Percentiles rank a stretch among this genome's conserved stretches.
phyloP scores from a whole-genome alignment of 2,888 invertebrate species.

The Eupelmus urozonus region DNA sequence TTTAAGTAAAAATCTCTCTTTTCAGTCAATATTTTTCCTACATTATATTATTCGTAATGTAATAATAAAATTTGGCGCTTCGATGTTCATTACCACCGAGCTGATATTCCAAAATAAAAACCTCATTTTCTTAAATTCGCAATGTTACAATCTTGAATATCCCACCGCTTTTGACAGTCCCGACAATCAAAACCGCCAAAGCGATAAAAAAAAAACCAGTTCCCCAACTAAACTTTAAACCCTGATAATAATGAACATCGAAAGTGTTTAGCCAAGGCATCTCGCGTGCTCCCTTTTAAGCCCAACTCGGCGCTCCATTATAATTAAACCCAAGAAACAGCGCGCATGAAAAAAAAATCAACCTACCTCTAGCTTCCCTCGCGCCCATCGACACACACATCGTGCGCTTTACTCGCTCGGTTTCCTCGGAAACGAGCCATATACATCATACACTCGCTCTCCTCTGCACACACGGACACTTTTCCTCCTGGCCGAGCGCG shows the following conservation, averaged over 20 bases:
- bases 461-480: background rate
- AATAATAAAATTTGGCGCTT: no score
- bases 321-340: background rate
- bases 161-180: no score
- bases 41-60: no score
- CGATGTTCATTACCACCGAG: no score
- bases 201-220: conserved; percentile 1
- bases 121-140: no score
- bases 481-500: background rate
- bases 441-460: background rate
- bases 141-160: no score
- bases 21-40: background rate
- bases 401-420: conserved; percentile 4
- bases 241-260: conserved; percentile 12
- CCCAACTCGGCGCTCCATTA: no score
- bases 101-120: no score
- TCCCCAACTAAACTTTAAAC: background rate
- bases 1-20: background rate
- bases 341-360: background rate
- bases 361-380: background rate
- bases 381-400: background rate
- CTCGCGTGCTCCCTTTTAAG: no score
- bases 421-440: conserved; percentile 36
- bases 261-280: no score
- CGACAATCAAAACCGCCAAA: no score